These are phyloP conservation scores for Aspiorhynchus laticeps DNA, from an alignment of 2,113 vertebrate genomes.

Conservation along the genomic window DNA sequence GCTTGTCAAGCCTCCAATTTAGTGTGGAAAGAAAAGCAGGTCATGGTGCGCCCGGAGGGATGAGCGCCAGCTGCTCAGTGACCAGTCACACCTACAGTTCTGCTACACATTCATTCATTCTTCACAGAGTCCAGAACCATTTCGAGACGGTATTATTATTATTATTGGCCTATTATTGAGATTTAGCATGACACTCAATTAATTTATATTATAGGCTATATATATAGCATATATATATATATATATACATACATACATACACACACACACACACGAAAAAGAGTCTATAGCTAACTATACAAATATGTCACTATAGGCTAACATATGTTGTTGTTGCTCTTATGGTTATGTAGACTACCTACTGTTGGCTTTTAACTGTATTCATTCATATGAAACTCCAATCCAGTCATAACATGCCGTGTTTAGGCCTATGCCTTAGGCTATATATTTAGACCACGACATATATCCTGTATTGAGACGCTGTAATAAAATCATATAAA, in stretches of 20 bases:
- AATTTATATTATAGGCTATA: no score
- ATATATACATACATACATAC: no score
- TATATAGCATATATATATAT: no score
- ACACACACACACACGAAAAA: no score
- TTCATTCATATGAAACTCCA: neutral
- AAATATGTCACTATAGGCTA: neutral
- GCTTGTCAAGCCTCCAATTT: conserved; percentile 74
- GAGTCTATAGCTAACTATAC: no score
- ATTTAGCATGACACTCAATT: conserved; percentile 53
- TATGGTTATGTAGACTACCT: neutral
- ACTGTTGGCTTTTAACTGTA: neutral
- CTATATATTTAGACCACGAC: neutral
- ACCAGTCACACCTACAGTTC: conserved; percentile 75
- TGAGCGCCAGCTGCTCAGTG: conserved; percentile 77
- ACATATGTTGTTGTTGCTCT: neutral
- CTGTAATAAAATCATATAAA: neutral
- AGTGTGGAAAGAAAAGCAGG: conserved; percentile 79
- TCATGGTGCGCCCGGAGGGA: conserved; percentile 73
- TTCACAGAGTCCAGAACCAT: conserved; percentile 40
- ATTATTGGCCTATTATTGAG: conserved; percentile 52
- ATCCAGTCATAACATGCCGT: neutral
- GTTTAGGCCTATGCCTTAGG: neutral
- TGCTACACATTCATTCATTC: conserved; percentile 67
- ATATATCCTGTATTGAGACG: neutral
- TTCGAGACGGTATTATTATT: conserved; percentile 62